Evolutionary conservation across 2,113 vertebrate genomes (phyloP).

Genomic region (Donacobius atricapilla): DNA sequence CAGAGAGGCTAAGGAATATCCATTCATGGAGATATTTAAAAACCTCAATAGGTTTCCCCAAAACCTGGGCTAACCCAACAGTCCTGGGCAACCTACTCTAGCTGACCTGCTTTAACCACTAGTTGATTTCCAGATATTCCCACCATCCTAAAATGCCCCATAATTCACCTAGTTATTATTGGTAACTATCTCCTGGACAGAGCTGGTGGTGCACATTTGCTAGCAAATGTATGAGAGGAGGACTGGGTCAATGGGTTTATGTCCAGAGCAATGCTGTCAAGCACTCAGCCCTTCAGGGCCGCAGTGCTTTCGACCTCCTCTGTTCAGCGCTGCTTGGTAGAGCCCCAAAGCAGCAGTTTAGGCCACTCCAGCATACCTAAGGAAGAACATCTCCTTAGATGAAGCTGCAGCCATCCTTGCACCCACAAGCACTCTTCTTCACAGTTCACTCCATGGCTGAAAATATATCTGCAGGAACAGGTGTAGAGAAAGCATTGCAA

Average conservation of each 20-base stretch:
- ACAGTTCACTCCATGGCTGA: not conserved
- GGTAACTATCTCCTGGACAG: not conserved
- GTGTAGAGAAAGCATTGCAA: not conserved
- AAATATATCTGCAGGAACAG: not conserved
- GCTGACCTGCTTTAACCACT: not conserved
- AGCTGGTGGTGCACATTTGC: fast-evolving
- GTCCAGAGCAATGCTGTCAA: not conserved
- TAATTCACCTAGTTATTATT: not conserved
- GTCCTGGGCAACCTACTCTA: not conserved
- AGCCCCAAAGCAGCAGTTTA: not conserved
- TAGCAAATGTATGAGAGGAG: not conserved
- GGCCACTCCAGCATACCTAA: not conserved
- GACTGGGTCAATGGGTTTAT: not conserved
- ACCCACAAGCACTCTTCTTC: not conserved
- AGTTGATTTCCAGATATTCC: not conserved
- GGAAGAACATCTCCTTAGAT: not conserved
- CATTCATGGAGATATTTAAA: not conserved
- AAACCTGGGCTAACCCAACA: not conserved
- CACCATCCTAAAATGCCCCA: not conserved
- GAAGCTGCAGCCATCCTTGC: not conserved
- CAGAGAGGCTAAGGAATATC: not conserved
- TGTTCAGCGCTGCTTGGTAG: not conserved
- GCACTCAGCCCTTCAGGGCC: not conserved
- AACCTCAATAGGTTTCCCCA: not conserved
- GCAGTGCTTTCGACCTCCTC: fast-evolving